Evolutionary conservation across 2,797 vertebrate genomes (phyloP).

Genomic region (Galagoides demidoff): DNA sequence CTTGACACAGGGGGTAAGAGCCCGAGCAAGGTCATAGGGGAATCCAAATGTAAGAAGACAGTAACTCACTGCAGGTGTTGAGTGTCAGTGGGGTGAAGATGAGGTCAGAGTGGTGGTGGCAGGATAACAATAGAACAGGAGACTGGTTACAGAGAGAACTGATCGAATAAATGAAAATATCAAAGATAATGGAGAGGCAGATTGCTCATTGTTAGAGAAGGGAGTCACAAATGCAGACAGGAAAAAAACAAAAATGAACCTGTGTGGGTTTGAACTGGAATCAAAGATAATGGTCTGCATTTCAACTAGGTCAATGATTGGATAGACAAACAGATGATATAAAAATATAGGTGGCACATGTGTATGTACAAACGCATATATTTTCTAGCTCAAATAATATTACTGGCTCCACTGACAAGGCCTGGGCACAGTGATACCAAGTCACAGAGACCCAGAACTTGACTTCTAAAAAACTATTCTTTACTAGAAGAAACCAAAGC

Average conservation of each 20-base stretch:
- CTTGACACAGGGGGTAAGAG: not conserved
- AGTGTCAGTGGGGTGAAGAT: not conserved
- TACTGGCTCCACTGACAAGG: not conserved
- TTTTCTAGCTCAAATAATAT: not conserved
- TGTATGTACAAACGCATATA: not conserved
- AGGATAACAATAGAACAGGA: not conserved
- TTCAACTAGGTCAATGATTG: not conserved
- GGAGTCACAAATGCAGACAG: not conserved
- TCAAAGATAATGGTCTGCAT: not conserved
- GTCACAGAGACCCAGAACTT: not conserved
- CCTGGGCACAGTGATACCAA: not conserved
- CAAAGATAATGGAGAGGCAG: not conserved
- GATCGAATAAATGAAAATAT: not conserved
- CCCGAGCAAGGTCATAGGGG: not conserved
- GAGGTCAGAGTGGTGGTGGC: not conserved
- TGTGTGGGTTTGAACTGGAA: not conserved
- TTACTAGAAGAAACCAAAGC: not conserved
- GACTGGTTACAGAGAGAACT: not conserved
- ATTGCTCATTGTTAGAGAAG: not conserved
- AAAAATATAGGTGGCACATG: not conserved
- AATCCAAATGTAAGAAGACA: not conserved
- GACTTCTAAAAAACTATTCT: conserved; percentile 38
- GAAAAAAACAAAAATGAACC: conserved; percentile 3
- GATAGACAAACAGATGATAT: not conserved
- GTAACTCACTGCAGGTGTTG: not conserved